Evolutionary conservation across 2,888 invertebrate species (phyloP), one percentile per base, ranked within the genome.

Genomic region (Tortrix viridana): DNA sequence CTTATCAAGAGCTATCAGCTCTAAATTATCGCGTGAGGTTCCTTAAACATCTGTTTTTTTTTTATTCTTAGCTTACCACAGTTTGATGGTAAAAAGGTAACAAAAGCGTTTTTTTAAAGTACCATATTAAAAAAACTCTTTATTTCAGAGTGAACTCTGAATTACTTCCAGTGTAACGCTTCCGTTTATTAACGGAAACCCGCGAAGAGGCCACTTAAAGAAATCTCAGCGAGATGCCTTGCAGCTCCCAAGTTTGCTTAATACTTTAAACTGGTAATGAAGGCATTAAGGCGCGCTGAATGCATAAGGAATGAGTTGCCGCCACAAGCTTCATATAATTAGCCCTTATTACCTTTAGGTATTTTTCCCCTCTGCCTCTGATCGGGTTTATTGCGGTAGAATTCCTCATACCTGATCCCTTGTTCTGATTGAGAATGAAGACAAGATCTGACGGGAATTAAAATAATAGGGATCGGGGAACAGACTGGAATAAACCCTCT

Each of bases 251-350:
- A 89, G 88, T 89, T 89, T 87, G 84, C 85, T 85, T 89, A 88
- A 89, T 89, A 89, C 90, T 90, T 90, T 89, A 89, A 91, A 90
- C 89, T 89, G 86, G 84, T 89, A 89, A 90, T 89, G 88, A 90
- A 89, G 86, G 86, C 83, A 88, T 89, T 89, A 89, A 85, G 80
- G 84, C 86, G 82, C 85, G 84, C 86, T 84, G 89, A 88, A 89
- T 90, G 90, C 88, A 91, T 91, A 86, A 88, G 75, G 73, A 85
- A 89, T 89, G 85, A 88, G 86, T 73, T 76, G 73, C 79, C 72
- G 73, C 84, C 83, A 74, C 86, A 77, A 80, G 75, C 79, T 75
- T 69, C 78, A 82, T 85, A 84, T 85, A 88, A 88, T 88, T 89
- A 85, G 77, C 73, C 71, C 64, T 63, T 64, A 52, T 64, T 67